These are phyloP conservation scores for Sebastiscus tertius DNA, from an alignment of 2,797 vertebrate species.

Conservation along the genomic window DNA sequence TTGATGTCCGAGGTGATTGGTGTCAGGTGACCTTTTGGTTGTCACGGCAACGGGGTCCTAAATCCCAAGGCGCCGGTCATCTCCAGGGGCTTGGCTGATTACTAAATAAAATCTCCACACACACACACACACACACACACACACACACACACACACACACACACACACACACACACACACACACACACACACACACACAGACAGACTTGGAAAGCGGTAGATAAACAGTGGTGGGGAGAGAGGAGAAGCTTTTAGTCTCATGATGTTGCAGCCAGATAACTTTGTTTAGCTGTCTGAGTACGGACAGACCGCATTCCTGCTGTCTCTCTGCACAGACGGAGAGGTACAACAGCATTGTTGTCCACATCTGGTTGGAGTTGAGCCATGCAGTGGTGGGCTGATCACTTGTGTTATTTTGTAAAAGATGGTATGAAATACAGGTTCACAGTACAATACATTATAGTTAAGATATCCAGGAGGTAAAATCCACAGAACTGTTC, in stretches of 20 bases:
- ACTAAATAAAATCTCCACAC: conserved; percentile 68
- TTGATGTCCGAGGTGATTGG: conserved; percentile 67
- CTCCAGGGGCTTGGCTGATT: conserved; percentile 67
- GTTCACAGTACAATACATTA: not conserved
- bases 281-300: conserved; percentile 67
- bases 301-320: conserved; percentile 69
- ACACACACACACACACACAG: conserved; percentile 13
- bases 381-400: not conserved
- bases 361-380: conserved; percentile 33
- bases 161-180: too few relatives aligned
- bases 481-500: not conserved
- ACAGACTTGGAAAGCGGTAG: conserved; percentile 51
- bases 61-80: conserved; percentile 66
- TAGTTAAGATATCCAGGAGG: not conserved
- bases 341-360: conserved; percentile 25
- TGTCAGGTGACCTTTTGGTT: conserved; percentile 76
- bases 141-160: conserved; percentile 6
- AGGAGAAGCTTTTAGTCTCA: conserved; percentile 63
- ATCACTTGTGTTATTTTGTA: not conserved
- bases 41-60: conserved; percentile 52
- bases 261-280: conserved; percentile 74
- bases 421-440: not conserved
- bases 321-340: conserved; percentile 34
- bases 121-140: conserved; percentile 15
- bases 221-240: conserved; percentile 65